A percentile compares a stretch with the other conserved stretches of the same genome.
phyloP scores from a whole-genome alignment of 2,113 vertebrate genomes.

The Lasiurus borealis region DNA sequence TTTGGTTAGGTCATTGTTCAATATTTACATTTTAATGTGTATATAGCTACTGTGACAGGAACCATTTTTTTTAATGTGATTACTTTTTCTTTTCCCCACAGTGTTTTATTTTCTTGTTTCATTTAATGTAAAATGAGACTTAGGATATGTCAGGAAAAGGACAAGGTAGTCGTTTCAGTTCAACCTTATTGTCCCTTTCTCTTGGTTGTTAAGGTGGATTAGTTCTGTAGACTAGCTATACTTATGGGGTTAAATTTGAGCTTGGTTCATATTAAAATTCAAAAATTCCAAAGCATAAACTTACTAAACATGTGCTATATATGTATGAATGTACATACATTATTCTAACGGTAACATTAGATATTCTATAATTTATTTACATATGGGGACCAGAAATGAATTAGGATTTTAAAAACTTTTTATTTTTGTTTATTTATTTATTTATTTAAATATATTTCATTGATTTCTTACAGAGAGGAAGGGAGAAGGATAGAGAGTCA shows the following conservation, averaged over 20 bases:
- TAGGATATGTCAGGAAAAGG: neutral
- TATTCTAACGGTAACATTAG: neutral
- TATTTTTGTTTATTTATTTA: no score
- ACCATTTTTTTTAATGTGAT: neutral
- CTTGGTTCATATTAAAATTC: slow-evolving; percentile 46
- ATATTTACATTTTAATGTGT: neutral
- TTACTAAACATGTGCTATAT: neutral
- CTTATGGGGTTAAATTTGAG: neutral
- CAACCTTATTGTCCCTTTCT: neutral
- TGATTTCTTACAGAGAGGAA: no score
- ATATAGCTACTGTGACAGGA: neutral
- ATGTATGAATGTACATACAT: neutral
- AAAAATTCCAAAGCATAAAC: neutral
- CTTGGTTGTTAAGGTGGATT: neutral
- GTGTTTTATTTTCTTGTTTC: neutral
- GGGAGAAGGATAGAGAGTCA: no score
- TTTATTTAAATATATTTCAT: no score
- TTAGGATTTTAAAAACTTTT: neutral
- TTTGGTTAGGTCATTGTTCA: slow-evolving; percentile 16
- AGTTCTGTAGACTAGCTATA: neutral
- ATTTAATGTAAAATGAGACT: neutral
- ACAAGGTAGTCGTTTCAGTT: neutral
- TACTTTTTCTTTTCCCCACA: neutral
- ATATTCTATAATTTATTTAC: neutral
- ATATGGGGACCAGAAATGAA: neutral